These are phyloP conservation scores for Ictalurus furcatus DNA, from an alignment of 2,113 vertebrate species.

Conservation along the genomic window DNA sequence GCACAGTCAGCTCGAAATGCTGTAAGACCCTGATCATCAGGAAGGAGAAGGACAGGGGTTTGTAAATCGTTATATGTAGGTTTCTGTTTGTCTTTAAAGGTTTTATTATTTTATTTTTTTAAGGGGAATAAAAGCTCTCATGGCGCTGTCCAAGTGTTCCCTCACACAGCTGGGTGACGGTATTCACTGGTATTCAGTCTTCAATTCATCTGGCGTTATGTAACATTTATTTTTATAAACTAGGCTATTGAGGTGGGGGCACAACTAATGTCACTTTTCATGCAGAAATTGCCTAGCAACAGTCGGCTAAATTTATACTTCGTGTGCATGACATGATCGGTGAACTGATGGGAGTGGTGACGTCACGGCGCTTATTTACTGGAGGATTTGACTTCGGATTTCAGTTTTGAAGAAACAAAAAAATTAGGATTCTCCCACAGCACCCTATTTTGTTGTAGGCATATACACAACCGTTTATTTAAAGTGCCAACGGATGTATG, in stretches of 20 bases:
- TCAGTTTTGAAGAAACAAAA: slow-evolving; percentile 5
- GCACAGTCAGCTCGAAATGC: slow-evolving; percentile 19
- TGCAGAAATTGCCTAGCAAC: slow-evolving; percentile 71
- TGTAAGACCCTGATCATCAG: background rate
- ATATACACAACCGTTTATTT: background rate
- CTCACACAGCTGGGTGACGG: slow-evolving; percentile 1
- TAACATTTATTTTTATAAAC: slow-evolving; percentile 40
- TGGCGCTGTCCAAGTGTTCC: background rate
- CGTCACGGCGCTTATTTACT: slow-evolving; percentile 59
- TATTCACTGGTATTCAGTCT: background rate
- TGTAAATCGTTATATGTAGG: background rate
- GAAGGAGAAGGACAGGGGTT: background rate
- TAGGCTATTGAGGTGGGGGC: slow-evolving; percentile 6
- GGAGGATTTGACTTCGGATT: slow-evolving; percentile 39
- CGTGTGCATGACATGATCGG: slow-evolving; percentile 60
- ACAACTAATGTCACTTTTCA: slow-evolving; percentile 58
- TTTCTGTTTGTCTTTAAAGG: background rate
- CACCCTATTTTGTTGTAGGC: background rate
- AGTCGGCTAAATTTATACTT: slow-evolving; percentile 69
- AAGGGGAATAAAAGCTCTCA: too few species aligned
- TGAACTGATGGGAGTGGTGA: slow-evolving; percentile 63
- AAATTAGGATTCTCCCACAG: background rate
- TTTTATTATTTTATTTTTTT: too few species aligned
- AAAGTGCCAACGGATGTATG: background rate
- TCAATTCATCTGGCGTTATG: slow-evolving; percentile 12